Evolutionary conservation across 2,797 vertebrate species (phyloP).

Genomic region (Fistularia commersonii): DNA sequence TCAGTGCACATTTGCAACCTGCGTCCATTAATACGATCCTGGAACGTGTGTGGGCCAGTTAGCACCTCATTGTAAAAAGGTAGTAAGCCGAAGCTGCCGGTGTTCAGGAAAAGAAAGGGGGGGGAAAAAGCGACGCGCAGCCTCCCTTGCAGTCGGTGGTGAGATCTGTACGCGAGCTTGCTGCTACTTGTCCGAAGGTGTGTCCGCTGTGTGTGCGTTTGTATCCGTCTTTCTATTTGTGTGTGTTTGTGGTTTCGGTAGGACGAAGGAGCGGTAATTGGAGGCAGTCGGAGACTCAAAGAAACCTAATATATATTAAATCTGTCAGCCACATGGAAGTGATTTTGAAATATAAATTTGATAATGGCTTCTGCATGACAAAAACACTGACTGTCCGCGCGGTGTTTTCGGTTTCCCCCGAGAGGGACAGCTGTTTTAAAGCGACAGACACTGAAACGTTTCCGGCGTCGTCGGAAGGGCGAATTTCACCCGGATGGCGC

Average conservation of each 20-base stretch:
- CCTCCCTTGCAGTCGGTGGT: constrained; percentile 39
- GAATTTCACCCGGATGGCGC: too few species aligned
- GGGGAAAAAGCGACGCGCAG: constrained; percentile 45
- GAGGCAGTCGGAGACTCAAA: constrained; percentile 21
- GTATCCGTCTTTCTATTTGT: constrained; percentile 4
- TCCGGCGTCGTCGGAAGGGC: too few species aligned
- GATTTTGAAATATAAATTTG: constrained; percentile 32
- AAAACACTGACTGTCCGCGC: constrained; percentile 8
- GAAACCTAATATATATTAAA: constrained; percentile 27
- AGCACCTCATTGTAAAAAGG: constrained; percentile 31
- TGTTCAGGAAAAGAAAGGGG: constrained; percentile 18
- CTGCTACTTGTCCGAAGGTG: constrained; percentile 54
- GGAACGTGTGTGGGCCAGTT: constrained; percentile 40
- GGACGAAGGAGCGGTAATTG: constrained; percentile 13
- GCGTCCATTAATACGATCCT: constrained; percentile 12
- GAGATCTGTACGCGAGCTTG: constrained; percentile 46
- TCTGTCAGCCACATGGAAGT: constrained; percentile 34
- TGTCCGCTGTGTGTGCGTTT: constrained; percentile 40
- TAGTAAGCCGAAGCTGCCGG: constrained; percentile 16
- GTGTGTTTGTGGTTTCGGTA: constrained; percentile 22
- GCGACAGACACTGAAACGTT: constrained; percentile 14
- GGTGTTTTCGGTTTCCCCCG: too few species aligned
- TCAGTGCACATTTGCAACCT: constrained; percentile 15
- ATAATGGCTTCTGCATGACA: constrained; percentile 14
- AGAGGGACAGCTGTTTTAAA: too few species aligned